Conservation (phyloP, 2,888 invertebrate species). For the Allolobophora icterica region DNA sequence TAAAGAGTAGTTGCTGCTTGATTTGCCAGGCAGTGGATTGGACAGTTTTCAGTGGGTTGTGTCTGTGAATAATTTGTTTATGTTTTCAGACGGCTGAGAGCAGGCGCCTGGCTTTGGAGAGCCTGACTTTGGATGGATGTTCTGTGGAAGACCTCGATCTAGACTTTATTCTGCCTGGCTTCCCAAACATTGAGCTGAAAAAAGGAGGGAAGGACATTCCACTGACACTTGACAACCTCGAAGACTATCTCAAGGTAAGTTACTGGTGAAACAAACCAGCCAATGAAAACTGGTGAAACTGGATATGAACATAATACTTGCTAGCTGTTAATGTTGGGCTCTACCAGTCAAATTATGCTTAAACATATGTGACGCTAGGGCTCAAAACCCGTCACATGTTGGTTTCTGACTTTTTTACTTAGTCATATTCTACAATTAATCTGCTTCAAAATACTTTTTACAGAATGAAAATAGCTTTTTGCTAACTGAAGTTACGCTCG, state of each 20-base stretch:
- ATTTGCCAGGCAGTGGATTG: not conserved
- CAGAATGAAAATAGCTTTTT: no score
- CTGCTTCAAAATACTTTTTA: no score
- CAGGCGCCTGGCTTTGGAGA: slow-evolving; percentile 61
- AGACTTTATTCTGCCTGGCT: slow-evolving; percentile 95
- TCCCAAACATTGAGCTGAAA: slow-evolving; percentile 80
- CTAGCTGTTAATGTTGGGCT: not conserved
- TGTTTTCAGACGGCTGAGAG: slow-evolving; percentile 56
- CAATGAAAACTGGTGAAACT: not conserved
- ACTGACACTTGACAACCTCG: slow-evolving; percentile 89
- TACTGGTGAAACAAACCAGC: not conserved
- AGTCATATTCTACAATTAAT: no score
- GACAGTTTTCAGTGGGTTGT: not conserved
- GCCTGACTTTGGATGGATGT: slow-evolving; percentile 85
- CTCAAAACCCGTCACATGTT: no score
- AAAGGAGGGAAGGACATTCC: slow-evolving; percentile 89
- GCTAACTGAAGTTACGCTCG: no score
- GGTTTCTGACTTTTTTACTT: no score
- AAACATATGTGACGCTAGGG: no score
- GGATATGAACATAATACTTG: not conserved
- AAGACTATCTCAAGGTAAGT: slow-evolving; percentile 83
- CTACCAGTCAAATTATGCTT: not conserved
- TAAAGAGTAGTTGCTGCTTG: not conserved
- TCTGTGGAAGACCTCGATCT: slow-evolving; percentile 86
- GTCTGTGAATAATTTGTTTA: not conserved